Evolutionary conservation across 1,140 invertebrate genomes (phyloP).

Genomic region (Marisa cornuarietis): DNA sequence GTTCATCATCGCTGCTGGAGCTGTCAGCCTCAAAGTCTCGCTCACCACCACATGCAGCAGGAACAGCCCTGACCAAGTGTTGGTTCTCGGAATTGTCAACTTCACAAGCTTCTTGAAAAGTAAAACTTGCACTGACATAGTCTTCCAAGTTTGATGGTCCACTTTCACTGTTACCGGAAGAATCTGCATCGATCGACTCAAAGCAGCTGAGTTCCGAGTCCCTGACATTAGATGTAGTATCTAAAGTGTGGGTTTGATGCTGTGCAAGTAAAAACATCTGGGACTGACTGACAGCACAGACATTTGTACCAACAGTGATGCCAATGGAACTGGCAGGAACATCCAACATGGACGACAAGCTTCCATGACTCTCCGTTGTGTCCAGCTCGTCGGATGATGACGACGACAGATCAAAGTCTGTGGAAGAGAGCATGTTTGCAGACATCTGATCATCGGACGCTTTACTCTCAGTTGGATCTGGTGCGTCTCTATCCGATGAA

Average conservation of each 20-base stretch:
- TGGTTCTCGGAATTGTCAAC: too few relatives aligned
- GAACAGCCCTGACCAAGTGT: too few relatives aligned
- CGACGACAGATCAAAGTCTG: conserved; percentile 1
- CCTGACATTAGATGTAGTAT: background rate
- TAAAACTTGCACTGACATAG: background rate
- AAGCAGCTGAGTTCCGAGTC: background rate
- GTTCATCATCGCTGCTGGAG: background rate
- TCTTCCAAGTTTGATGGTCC: background rate
- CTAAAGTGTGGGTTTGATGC: background rate
- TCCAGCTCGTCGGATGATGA: background rate
- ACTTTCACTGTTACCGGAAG: background rate
- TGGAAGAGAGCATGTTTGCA: background rate
- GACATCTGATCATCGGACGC: background rate
- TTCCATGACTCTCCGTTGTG: background rate
- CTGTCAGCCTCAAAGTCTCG: background rate
- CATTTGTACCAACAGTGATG: background rate
- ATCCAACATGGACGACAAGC: background rate
- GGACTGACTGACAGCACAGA: background rate
- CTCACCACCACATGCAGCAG: background rate
- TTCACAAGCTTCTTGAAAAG: too few relatives aligned
- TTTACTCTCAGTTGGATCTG: background rate
- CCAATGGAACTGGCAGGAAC: background rate
- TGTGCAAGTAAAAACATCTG: background rate
- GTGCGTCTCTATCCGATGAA: background rate
- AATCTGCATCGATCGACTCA: background rate